Evolutionary conservation across 2,113 vertebrate species (phyloP), one percentile per base, ranked within the genome.

Genomic region (Chascanopsetta lugubris): DNA sequence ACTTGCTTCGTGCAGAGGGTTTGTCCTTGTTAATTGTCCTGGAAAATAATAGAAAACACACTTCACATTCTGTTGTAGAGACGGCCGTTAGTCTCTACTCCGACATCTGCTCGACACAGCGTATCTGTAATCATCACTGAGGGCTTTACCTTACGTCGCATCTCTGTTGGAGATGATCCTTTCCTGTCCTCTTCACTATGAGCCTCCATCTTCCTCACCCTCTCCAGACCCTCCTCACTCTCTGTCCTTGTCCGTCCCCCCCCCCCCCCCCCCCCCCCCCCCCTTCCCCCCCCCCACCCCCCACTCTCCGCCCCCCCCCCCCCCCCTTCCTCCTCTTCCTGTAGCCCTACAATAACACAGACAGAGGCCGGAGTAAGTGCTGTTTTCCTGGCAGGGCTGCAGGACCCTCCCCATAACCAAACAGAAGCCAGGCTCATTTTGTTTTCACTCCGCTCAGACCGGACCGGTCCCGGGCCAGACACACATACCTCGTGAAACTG

Each of bases 281-380:
- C 65, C 36, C 8, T 61, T 61, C 58, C 80, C 76, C 77, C 69
- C 49, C 50, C 45, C 59, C 55, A 21, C 24, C 6, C 13, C 13
- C 36, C 25, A n/a, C n/a, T n/a, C 49, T 55, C 45, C 59, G 55
- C 25, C 24, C 6, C 13, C 13, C 36, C 25, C 36, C n/a, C 17
- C 55, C 18, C 48, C 26, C 50, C 2, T 42, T 67, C 56, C 65
- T 32, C 8, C 62, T 61, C 58, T 81, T 77, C 77, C 69, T 82
- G 72, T 70, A 85, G 71, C 77, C 77, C 79, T 88, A 85, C 74
- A 90, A 90, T 80, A 90, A 90, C 86, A 88, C 75, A 87, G 86
- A 84, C 81, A 11, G 83, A 86, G 85, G 86, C 88, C 85, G 82
- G 67, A 71, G 58, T 88, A 87, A 88, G 87, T 85, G 76, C 71